Percentiles rank a stretch among this genome's conserved stretches.
These are phyloP conservation scores for Choloepus hoffmanni DNA, from an alignment of 2,113 vertebrate genomes.

Conservation along the genomic window DNA sequence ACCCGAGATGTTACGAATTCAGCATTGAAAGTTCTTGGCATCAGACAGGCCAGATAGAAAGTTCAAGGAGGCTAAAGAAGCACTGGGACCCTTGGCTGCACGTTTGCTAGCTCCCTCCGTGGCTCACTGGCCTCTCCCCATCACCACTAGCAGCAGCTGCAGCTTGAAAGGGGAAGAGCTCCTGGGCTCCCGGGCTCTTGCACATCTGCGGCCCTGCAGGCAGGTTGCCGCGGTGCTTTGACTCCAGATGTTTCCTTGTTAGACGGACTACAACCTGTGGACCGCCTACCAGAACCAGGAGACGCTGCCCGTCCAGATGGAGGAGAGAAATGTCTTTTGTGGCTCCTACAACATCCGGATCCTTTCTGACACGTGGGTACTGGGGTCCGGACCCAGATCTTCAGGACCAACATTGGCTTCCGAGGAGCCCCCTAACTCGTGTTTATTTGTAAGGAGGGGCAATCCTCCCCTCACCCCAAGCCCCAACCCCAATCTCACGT, in stretches of 20 bases:
- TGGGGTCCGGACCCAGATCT: not conserved
- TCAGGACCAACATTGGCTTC: not conserved
- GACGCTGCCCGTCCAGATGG: constrained; percentile 87
- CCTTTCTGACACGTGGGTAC: constrained; percentile 88
- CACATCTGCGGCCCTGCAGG: not conserved
- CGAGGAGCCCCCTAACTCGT: not conserved
- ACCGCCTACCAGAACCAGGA: constrained; percentile 85
- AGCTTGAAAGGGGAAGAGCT: not conserved
- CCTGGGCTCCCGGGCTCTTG: not conserved
- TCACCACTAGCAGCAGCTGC: not conserved
- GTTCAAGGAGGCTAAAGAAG: not conserved
- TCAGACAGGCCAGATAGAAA: not conserved
- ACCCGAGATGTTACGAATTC: not conserved
- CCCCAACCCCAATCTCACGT: not conserved
- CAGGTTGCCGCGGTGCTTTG: not conserved
- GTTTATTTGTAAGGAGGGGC: not conserved
- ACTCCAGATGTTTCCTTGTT: constrained; percentile 37
- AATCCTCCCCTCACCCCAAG: not conserved
- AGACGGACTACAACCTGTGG: constrained; percentile 80
- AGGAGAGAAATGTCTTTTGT: constrained; percentile 95
- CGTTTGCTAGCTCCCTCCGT: not conserved
- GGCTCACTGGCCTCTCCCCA: not conserved
- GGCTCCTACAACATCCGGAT: constrained; percentile 88
- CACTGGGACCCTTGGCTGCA: not conserved
- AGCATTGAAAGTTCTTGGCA: not conserved